A percentile compares a stretch with the other conserved stretches of the same genome.
Conservation (phyloP, 2,888 invertebrate genomes). For the Pachliopta kotzebuea region DNA sequence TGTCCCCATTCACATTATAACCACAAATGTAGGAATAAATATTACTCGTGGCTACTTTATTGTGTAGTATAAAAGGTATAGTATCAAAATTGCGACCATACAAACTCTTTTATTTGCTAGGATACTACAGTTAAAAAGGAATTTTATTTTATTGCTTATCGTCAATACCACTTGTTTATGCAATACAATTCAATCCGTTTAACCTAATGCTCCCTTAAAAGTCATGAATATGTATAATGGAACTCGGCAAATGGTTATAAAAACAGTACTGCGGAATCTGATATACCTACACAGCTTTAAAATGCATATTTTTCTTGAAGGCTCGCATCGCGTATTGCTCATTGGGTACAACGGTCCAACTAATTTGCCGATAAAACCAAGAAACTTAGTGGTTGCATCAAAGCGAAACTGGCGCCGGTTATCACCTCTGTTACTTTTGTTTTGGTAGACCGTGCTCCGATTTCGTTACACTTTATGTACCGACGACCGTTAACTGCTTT, state of each 20-base stretch:
- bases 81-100: neutral
- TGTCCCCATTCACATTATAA: too few relatives aligned
- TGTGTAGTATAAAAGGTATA: neutral
- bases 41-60: neutral
- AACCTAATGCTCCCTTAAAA: slow-evolving; percentile 50
- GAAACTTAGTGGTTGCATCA: slow-evolving; percentile 27
- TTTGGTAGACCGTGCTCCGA: slow-evolving; percentile 46
- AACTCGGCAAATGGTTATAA: slow-evolving; percentile 43
- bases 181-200: slow-evolving; percentile 41
- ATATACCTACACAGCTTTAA: slow-evolving; percentile 31
- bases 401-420: slow-evolving; percentile 20
- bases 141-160: slow-evolving; percentile 33
- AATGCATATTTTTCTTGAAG: slow-evolving; percentile 15
- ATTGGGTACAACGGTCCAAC: slow-evolving; percentile 10
- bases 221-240: slow-evolving; percentile 54
- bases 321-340: slow-evolving; percentile 16
- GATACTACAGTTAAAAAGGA: slow-evolving; percentile 26
- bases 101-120: slow-evolving; percentile 2
- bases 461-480: slow-evolving; percentile 33
- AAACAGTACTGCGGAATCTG: slow-evolving; percentile 44
- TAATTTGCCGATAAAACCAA: slow-evolving; percentile 24
- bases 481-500: slow-evolving; percentile 35
- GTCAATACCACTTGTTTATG: slow-evolving; percentile 38
- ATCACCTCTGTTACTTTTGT: slow-evolving; percentile 30
- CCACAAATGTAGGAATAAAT: too few relatives aligned